Base-by-base conservation (phyloP, 2,113 vertebrate genomes). In the Dipodomys stephensi region DNA sequence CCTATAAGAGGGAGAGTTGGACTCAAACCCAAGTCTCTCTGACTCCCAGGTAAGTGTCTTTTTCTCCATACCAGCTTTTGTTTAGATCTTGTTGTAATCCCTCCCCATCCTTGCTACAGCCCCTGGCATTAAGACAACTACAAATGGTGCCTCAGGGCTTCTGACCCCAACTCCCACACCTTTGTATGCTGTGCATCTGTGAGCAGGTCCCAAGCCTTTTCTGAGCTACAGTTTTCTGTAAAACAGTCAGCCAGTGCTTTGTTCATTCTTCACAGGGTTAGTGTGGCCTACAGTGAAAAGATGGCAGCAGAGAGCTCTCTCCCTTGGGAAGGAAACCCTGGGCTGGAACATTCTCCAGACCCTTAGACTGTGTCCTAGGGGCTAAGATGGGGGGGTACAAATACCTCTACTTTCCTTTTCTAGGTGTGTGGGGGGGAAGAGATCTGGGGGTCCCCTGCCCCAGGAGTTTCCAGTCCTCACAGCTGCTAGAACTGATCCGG, bases 401-500 rank as follows among this genome's bases (percentile, higher is more conserved):
- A 84, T 67, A 62, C 73, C 28, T 0, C 0, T 4, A 6, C 30
- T 92, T 27, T 77, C 67, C 6, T 35, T 57, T 57, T 18, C 53
- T 22, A 46, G 80, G 35, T 57, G n/a, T 81, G 60, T 69, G 39
- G 11, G 16, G 28, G 30, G 94, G 69, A 88, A 92, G 84, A 91
- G 94, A 46, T 84, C 57, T 69, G 16, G 35, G 62, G 73, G 89
- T 73, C 30, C 89, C 18, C 30, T 92, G 91, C 62, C 89, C 89
- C 11, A 16, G 87, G 94, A 92, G 62, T 74, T 79, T 95, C 53
- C 68, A 90, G 72, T 79, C 78, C 68, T 93, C 18, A 68, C 84
- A 84, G 88, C 84, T 28, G 67, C 88, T 94, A 32, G 44, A 90
- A 88, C 81, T 72, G 94, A 96, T 94, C 92, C 25, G 95, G 95